Base-by-base conservation (phyloP, 2,888 invertebrate species). In the Bedellia somnulentella region DNA sequence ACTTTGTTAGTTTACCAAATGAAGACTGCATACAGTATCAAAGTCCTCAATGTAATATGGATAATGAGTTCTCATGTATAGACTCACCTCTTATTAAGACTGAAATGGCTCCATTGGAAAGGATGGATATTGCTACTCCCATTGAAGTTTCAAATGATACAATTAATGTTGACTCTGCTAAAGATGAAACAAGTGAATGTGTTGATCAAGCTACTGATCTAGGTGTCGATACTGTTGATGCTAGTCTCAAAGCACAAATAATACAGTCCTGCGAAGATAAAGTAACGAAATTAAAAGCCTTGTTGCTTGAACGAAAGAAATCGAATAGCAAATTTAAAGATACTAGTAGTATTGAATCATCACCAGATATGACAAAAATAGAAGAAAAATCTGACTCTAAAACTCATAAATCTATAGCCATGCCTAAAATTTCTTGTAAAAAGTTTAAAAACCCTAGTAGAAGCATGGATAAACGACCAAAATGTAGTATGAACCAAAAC, bases 221-320 rank as follows among this genome's bases (percentile, higher is more conserved):
- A 14, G 29, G 17, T 31, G 33, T 15, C 10, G 15, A 22, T 23
- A 26, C 31, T 15, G 13, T 39, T 15, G 25, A 34, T 15, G 30
- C 32, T 25, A 29, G 17, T 11, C 9, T 31, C 29, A 52, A 49
- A 35, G 31, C 42, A 9, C 42, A 59, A 36, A 35, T 63, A 10
- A 51, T 70, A 0, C 40, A 52, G 6, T 49, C 61, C 0, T 71
- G 73, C 29, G 70, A 71, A 36, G 67, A 67, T 28, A 73, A 71
- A 43, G 36, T 71, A 8, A 52, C 40, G n/a, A 52, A 50, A 38
- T 37, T 71, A 10, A 70, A 68, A 36, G 52, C 56, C 1, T 39
- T 70, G 11, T 40, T 68, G 4, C 46, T 52, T 39, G 45, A 49
- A 16, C 53, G 50, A 37, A 41, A 41, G 16, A 52, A 42, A 25